phyloP scores from a whole-genome alignment of 2,113 vertebrate species.

The Proterorhinus semilunaris region DNA sequence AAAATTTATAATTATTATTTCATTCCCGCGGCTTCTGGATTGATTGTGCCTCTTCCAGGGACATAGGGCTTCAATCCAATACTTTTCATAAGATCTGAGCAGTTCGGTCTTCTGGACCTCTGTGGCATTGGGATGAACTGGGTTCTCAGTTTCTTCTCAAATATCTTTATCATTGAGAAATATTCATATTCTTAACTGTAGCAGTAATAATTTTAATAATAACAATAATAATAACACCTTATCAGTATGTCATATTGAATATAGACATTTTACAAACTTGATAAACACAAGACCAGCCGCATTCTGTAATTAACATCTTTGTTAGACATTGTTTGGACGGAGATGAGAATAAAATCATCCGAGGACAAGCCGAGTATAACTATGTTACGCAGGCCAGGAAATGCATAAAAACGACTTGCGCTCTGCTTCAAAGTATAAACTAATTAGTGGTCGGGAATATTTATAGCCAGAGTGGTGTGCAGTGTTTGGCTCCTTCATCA shows the following conservation, averaged over 20 bases:
- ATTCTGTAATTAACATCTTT: conserved; percentile 29
- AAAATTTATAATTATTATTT: too few relatives aligned
- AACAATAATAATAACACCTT: not conserved
- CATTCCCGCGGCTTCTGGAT: too few relatives aligned
- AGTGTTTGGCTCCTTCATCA: conserved; percentile 28
- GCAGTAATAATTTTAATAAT: not conserved
- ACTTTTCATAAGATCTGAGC: too few relatives aligned
- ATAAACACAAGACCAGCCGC: conserved; percentile 5
- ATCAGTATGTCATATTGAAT: not conserved
- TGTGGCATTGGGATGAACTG: too few relatives aligned
- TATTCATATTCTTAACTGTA: too few relatives aligned
- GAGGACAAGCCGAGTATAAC: conserved; percentile 3
- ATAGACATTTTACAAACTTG: conserved; percentile 25
- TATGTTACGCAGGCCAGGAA: not conserved
- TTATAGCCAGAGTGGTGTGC: conserved; percentile 16
- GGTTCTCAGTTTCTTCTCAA: too few relatives aligned
- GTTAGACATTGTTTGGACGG: conserved; percentile 11
- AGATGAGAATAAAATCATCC: conserved; percentile 11
- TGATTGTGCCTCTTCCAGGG: too few relatives aligned
- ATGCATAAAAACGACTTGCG: not conserved
- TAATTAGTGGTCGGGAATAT: conserved; percentile 35
- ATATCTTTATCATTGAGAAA: too few relatives aligned
- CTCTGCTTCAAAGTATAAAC: conserved; percentile 20
- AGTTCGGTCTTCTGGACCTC: too few relatives aligned
- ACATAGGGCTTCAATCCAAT: too few relatives aligned